Base-by-base conservation (phyloP, 2,888 invertebrate species). In the Apamea sordens region DNA sequence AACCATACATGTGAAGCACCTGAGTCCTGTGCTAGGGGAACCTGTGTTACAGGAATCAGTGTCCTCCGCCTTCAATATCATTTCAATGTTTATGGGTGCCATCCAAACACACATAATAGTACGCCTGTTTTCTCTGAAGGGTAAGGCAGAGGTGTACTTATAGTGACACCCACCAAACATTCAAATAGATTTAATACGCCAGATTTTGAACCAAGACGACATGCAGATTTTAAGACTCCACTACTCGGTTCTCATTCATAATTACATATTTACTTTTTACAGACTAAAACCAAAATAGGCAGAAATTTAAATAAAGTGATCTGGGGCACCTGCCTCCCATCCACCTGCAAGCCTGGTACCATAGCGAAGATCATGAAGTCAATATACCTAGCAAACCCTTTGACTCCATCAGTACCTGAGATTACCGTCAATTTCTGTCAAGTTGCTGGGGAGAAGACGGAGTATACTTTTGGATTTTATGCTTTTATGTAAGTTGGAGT, bases 261-360 rank as follows among this genome's bases (percentile, higher is more conserved):
- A 32, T 7, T 28, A n/a, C n/a, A n/a, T n/a, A 8, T 63, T 85
- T 67, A 1, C 59, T 47, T 1, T 63, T 85, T 73, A 1, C 59
- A 85, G 85, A 80, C 63, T 0, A 75, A 73, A 77, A 77, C 77
- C 1, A 5, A 36, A 0, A 77, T 80, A 47, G 75, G 80, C 28
- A 65, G 86, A 8, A 28, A 76, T 13, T 21, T 76, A 1, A 78
- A 74, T n/a, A 82, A 44, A 41, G 13, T 82, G 0, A 36, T 47
- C 1, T 86, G 88, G 88, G 79, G 88, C 0, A 56, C 67, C 32
- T 86, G 86, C 32, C 63, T 86, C 0, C 86, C 86, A 63, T 73
- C 88, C 0, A 50, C 28, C 15, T 86, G 86, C 47, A 82, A 79
- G 15, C 44, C 71, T 44, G 13, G 32, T 15, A 65, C 88, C 2